Evolutionary conservation across 37 sponge, comb jelly and placozoan genomes (phyloP), one percentile per base, ranked within the genome.

Genomic region (Corticium candelabrum): DNA sequence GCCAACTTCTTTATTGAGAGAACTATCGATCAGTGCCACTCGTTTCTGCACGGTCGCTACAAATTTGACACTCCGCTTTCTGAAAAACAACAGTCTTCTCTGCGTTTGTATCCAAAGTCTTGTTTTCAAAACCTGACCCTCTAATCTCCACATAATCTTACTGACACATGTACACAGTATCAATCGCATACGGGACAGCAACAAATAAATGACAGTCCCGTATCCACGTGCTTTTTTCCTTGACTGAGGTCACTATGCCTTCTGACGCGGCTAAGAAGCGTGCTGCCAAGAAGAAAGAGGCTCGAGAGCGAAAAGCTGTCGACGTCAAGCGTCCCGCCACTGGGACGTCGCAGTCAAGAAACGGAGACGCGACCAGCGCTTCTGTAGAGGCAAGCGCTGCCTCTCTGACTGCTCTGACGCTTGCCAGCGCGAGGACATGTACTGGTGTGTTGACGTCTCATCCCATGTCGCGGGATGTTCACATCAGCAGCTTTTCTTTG

Each of bases 371-470:
- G 4, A 15, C 56, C 3, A 36, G 37, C 35, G 38, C 35, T 76
- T 40, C 39, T 1, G 39, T 43, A 1, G 39, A 40, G 1, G 2
- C 1, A 1, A 2, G 30, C 1, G 68, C 69, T 1, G 68, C 32
- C 36, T 4, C 73, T 5, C 32, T 79, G n/a, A 34, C 79, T 1
- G 30, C 37, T 34, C 29, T 69, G 33, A 32, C 68, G 29, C 3
- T 36, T 3, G n/a, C n/a, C n/a, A 34, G 40, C 30, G 35, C 39
- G 73, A 73, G 81, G 33, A 38, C 39, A 35, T 68, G 72, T 7
- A 87, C 84, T 39, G 93, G 96, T 34, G 96, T 92, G 3, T 76
- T 95, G 3, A 67, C 85, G 30, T 92, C 92, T 2, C 96, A 95
- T 73, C 83, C 89, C 7, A 76, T 72, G 27, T 95, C 90, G 1